Evolutionary conservation across 2,113 vertebrate genomes (phyloP), one percentile per base, ranked within the genome.

Genomic region (Ameiurus melas): DNA sequence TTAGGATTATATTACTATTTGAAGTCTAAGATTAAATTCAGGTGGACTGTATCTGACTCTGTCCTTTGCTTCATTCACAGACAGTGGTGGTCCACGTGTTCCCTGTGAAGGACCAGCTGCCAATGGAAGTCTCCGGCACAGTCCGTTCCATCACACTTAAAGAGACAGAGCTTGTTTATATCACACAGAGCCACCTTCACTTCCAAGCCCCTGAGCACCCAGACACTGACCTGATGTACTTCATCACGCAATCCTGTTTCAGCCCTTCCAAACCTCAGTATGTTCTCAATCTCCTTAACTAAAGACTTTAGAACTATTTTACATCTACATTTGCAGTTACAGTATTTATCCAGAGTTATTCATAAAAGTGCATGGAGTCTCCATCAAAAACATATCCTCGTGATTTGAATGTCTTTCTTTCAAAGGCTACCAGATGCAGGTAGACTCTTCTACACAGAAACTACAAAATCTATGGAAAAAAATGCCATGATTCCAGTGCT

Each of bases 401-500:
- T 51, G 47, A 51, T 68, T 55, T 57, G 58, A 6, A 25, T 62
- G 14, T 62, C 33, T 62, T 39, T 75, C 17, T 84, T 83, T 91
- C 90, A 33, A 92, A 97, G 95, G 77, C 68, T 95, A 90, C 94
- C 92, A 92, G 96, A 95, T 51, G 92, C 94, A 0, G 94, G 93
- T 78, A 96, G 94, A 30, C 86, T 97, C 25, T 95, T 96, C 94
- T 96, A 95, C 92, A 95, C 94, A 0, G 96, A 96, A 90, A 94
- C 64, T 85, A 86, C 93, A 85, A 93, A 90, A 87, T n/a, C 43
- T 64, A 94, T 95, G 85, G 92, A 94, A 93, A 95, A 92, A 85
- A 94, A 95, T 89, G 92, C 93, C 89, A 92, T 94, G 91, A 92
- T 94, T 80, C 93, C 95, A 4, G 90, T 92, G 16, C 78, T 96